Base-by-base conservation (phyloP, 2,797 vertebrate genomes). In the Lagorchestes hirsutus region DNA sequence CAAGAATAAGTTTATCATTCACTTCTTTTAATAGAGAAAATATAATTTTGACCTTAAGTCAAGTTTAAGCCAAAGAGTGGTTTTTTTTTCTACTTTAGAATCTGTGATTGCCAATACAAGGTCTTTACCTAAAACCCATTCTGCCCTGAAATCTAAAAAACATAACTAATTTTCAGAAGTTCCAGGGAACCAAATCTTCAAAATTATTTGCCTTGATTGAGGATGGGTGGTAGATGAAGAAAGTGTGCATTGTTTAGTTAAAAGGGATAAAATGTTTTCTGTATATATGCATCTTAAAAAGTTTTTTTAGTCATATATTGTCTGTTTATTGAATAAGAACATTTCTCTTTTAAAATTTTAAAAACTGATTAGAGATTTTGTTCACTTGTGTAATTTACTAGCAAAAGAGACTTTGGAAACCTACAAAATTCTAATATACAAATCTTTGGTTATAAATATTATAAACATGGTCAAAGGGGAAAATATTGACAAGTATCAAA, bases 141-240 rank as follows among this genome's bases (percentile, higher is more conserved):
- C 97, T 95, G 97, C 96, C 96, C 98, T 98, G 95, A 98, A 97
- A 98, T 98, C 98, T 98, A 97, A 96, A 97, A 55, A 98, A 96
- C 96, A 97, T 97, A 98, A 98, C 97, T 98, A 98, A 97, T 96
- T 97, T 97, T 90, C 92, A 98, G 96, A 96, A 97, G 94, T 96
- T 90, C 92, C 95, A 97, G 96, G 94, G 96, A 96, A 97, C 97
- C 91, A 82, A 74, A 67, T 95, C 95, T 97, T 97, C 95, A 95
- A 95, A 97, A 94, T 92, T 96, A 97, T 93, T 92, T 94, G 95
- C 92, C 93, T 96, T 97, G 94, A 95, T 93, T 95, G 96, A 97
- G 96, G 40, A 96, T 97, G 96, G 96, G 97, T 97, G 90, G 94
- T 96, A 74, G 96, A 31, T 92, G 52, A 96, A 67, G 92, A 96